These are phyloP conservation scores for Triplophysa bombifrons DNA, from an alignment of 2,797 vertebrate species.

Conservation along the genomic window DNA sequence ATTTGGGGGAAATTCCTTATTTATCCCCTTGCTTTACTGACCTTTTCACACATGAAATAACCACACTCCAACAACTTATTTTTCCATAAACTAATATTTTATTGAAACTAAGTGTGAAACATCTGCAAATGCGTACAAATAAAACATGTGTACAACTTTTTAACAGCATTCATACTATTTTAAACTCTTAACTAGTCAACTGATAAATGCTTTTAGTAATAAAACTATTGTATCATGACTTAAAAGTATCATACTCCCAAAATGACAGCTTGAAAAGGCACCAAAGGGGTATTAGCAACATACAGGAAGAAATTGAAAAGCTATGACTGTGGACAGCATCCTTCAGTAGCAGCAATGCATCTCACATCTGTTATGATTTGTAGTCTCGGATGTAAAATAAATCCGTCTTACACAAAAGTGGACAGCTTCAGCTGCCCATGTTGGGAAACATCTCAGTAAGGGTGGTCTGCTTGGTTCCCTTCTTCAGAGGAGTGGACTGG, in stretches of 20 bases:
- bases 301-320: neutral
- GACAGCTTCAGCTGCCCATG: conserved; percentile 55
- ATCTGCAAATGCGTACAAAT: conserved; percentile 9
- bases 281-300: conserved; percentile 7
- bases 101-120: conserved; percentile 19
- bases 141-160: conserved; percentile 9
- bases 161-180: conserved; percentile 25
- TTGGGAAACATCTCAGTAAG: conserved; percentile 68
- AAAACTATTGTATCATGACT: neutral
- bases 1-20: no score
- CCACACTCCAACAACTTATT: neutral
- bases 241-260: neutral
- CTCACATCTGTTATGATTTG: neutral
- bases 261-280: conserved; percentile 16
- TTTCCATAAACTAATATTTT: conserved; percentile 17
- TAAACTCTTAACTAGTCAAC: conserved; percentile 1
- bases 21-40: neutral
- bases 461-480: conserved; percentile 64
- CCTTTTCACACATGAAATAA: neutral
- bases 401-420: neutral
- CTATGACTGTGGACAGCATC: neutral
- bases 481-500: conserved; percentile 20
- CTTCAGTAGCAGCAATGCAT: neutral
- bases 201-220: neutral
- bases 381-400: neutral